phyloP scores from a whole-genome alignment of 2,797 vertebrate genomes.

The Buphagus erythrorhynchus region DNA sequence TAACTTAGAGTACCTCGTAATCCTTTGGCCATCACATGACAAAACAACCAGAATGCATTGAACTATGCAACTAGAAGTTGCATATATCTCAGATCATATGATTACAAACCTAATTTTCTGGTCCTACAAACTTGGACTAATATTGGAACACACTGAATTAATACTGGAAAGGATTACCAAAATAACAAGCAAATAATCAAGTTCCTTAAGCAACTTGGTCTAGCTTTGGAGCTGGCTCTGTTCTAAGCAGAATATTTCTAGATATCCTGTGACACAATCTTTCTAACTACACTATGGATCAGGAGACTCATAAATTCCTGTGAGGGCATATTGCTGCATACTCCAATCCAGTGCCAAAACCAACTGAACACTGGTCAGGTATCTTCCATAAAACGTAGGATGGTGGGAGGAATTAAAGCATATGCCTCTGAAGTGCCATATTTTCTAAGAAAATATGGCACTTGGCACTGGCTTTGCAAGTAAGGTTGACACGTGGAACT shows the following conservation, averaged over 20 bases:
- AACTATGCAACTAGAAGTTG: neutral
- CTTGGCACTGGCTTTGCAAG: neutral
- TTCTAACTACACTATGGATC: neutral
- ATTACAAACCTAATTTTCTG: neutral
- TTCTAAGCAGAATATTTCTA: neutral
- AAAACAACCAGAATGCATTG: neutral
- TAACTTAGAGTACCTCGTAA: neutral
- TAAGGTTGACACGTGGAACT: neutral
- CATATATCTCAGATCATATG: neutral
- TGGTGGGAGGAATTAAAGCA: neutral
- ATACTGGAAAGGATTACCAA: neutral
- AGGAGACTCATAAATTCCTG: neutral
- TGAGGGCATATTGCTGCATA: neutral
- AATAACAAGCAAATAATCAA: too few species aligned
- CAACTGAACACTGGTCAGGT: neutral
- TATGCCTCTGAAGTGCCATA: neutral
- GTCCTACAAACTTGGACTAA: neutral
- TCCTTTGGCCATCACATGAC: neutral
- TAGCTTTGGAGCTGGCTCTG: neutral
- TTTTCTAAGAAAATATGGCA: neutral
- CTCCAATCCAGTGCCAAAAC: neutral
- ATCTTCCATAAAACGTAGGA: neutral
- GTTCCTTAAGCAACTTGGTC: neutral
- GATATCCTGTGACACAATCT: neutral
- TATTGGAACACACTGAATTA: neutral